A percentile compares a stretch with the other conserved stretches of the same genome.
phyloP scores from a whole-genome alignment of 2,797 vertebrate species.

The Sebastes variabilis region DNA sequence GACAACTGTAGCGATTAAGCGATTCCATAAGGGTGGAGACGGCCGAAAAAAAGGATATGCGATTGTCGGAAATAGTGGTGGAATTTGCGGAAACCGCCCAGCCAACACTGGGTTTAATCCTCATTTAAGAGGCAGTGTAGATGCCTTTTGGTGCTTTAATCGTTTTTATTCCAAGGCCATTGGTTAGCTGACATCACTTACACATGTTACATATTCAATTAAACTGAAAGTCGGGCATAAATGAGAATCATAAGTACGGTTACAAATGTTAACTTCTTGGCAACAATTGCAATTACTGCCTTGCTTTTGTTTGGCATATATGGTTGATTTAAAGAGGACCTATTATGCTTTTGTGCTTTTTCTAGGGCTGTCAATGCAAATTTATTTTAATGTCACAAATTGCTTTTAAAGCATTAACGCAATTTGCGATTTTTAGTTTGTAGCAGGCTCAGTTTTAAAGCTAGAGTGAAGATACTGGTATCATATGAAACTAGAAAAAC shows the following conservation, averaged over 20 bases:
- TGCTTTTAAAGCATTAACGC: too few species aligned
- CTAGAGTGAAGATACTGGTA: too few species aligned
- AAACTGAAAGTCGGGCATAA: neutral
- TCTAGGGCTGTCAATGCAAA: too few species aligned
- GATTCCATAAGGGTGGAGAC: neutral
- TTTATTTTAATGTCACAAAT: too few species aligned
- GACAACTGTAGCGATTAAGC: neutral
- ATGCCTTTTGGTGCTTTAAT: neutral
- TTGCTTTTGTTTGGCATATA: neutral
- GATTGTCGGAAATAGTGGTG: constrained; percentile 40
- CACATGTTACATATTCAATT: neutral
- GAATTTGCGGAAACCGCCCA: constrained; percentile 50
- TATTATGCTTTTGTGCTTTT: too few species aligned
- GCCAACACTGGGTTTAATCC: neutral
- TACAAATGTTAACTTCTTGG: neutral
- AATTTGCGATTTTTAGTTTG: too few species aligned
- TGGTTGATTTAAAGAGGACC: neutral
- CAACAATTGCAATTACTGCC: neutral
- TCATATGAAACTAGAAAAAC: too few species aligned
- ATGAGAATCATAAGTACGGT: neutral
- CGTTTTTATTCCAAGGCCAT: neutral
- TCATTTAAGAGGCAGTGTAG: neutral
- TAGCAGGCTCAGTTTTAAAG: too few species aligned
- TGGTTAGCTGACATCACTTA: neutral
- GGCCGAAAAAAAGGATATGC: constrained; percentile 5